Evolutionary conservation across 2,888 invertebrate genomes (phyloP), one percentile per base, ranked within the genome.

Genomic region (Elegia similella): DNA sequence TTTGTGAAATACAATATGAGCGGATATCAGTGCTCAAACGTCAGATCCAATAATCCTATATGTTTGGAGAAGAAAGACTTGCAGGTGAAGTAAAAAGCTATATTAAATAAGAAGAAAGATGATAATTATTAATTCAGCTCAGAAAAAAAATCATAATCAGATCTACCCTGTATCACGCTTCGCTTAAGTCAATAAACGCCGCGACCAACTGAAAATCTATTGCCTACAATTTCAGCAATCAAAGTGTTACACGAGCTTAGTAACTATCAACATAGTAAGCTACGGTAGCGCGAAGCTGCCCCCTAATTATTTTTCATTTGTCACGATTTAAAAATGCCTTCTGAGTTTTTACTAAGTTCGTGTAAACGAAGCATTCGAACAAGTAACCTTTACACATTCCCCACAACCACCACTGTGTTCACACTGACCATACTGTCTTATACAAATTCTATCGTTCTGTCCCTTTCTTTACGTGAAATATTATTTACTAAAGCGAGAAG

Each of bases 361-460:
- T 53, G 15, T 29, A n/a, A 32, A 6, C 6, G 50, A 15, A n/a
- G 13, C 50, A 58, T 42, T 2, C 23, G n/a, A 38, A 29, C 32
- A 59, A 48, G 55, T 55, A 59, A 57, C 62, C 53, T 55, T 56
- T 59, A 56, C 58, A 52, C 34, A 52, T 47, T 34, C 52, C 16
- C 42, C 7, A 42, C 52, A 46, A 55, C 48, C 30, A 48, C 15
- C 38, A 42, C n/a, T 17, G 23, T 13, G 30, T 44, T 44, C 44
- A 29, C 54, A 54, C 43, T 30, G 32, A 43, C 43, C 44, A 1
- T 29, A 30, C 23, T n/a, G n/a, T 16, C 8, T 46, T 10, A 10
- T n/a, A 6, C n/a, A 8, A 12, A 38, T n/a, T 12, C 38, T 32
- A 30, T 10, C 7, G 32, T n/a, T n/a, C 6, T 47, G n/a, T 47